Conservation (phyloP, 1,140 invertebrate genomes). For the Pogonognathellus flavescens region DNA sequence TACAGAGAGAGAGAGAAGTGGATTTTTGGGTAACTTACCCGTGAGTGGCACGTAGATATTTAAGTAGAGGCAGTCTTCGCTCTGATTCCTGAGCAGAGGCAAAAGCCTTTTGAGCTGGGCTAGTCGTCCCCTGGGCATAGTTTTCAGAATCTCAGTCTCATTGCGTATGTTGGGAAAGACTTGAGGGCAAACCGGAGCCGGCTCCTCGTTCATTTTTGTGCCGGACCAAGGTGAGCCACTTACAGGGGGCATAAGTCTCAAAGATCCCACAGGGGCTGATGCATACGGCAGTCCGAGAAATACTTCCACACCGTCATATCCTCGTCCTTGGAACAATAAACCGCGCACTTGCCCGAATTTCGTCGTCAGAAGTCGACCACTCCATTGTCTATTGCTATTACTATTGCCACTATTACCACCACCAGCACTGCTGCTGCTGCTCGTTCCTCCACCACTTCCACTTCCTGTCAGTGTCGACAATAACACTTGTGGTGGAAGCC, state of each 20-base stretch:
- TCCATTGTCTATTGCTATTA: slow-evolving; percentile 62
- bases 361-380: slow-evolving; percentile 62
- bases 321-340: slow-evolving; percentile 59
- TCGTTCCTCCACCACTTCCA: slow-evolving; percentile 28
- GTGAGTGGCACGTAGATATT: slow-evolving; percentile 96
- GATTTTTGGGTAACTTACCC: slow-evolving; percentile 76
- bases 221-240: slow-evolving; percentile 92
- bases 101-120: slow-evolving; percentile 88
- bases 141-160: slow-evolving; percentile 81
- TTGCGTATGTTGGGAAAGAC: slow-evolving; percentile 84
- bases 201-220: slow-evolving; percentile 88
- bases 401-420: slow-evolving; percentile 25
- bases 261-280: slow-evolving; percentile 87
- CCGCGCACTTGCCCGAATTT: slow-evolving; percentile 62
- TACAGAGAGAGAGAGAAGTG: slow-evolving; percentile 18
- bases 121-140: slow-evolving; percentile 87
- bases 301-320: slow-evolving; percentile 79
- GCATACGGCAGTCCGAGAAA: slow-evolving; percentile 96
- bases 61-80: slow-evolving; percentile 96
- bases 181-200: slow-evolving; percentile 93
- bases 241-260: slow-evolving; percentile 95
- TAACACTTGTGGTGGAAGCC: slow-evolving; percentile 34
- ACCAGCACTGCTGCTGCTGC: not conserved
- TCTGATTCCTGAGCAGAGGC: slow-evolving; percentile 89
- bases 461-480: slow-evolving; percentile 25